Percentiles rank a stretch among this genome's conserved stretches.
These are phyloP conservation scores for Thymallus thymallus DNA, from an alignment of 2,113 vertebrate species.

Conservation along the genomic window DNA sequence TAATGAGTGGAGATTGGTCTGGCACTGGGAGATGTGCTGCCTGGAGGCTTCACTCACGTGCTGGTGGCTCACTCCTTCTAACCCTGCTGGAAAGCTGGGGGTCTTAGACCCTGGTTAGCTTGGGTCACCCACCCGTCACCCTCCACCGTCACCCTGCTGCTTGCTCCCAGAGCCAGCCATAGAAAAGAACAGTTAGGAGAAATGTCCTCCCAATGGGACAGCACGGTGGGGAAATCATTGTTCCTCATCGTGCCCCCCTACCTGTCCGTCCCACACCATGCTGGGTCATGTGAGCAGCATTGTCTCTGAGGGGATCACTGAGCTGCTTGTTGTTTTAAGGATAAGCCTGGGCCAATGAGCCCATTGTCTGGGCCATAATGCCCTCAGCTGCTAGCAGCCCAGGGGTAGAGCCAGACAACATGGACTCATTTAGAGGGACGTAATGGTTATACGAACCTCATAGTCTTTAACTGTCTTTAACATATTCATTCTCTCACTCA, in stretches of 20 bases:
- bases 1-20: conserved; percentile 67
- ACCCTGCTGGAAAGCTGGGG: conserved; percentile 41
- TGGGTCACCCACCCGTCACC: conserved; percentile 52
- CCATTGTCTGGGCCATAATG: conserved; percentile 69
- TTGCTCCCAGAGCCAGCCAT: conserved; percentile 60
- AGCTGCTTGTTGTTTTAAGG: conserved; percentile 80
- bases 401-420: conserved; percentile 65
- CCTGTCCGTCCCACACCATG: conserved; percentile 62
- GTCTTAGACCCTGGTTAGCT: conserved; percentile 24
- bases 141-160: conserved; percentile 18
- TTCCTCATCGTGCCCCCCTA: conserved; percentile 58
- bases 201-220: conserved; percentile 76
- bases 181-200: conserved; percentile 79
- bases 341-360: conserved; percentile 72
- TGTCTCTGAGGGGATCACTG: conserved; percentile 69
- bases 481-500: background rate
- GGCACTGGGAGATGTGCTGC: conserved; percentile 54
- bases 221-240: conserved; percentile 76
- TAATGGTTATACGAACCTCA: background rate
- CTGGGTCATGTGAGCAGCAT: conserved; percentile 71
- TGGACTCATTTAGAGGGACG: conserved; percentile 59
- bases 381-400: conserved; percentile 66
- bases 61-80: conserved; percentile 67
- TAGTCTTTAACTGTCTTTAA: background rate
- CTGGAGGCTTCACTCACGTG: conserved; percentile 31